phyloP scores from a whole-genome alignment of 2,113 vertebrate species.

The Coreoperca whiteheadi region DNA sequence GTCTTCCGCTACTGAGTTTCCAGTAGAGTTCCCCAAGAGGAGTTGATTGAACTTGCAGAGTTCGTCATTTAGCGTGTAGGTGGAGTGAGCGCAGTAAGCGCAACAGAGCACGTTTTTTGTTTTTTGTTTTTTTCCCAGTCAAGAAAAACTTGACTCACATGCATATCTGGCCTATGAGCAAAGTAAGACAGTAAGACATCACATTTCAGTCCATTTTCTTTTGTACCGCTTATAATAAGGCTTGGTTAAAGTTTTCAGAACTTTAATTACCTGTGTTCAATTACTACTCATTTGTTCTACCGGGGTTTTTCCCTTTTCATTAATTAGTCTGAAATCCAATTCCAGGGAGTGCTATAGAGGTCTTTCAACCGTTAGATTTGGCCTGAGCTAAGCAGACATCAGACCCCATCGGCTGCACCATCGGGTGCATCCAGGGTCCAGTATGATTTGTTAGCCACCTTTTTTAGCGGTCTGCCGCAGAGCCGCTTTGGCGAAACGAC shows the following conservation, averaged over 20 bases:
- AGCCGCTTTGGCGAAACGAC: constrained; percentile 3
- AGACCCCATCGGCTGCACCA: background rate
- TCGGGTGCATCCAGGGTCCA: background rate
- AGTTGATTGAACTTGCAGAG: background rate
- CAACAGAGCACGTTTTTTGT: background rate
- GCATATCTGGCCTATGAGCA: background rate
- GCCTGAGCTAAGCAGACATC: constrained; percentile 10
- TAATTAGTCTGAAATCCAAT: constrained; percentile 15
- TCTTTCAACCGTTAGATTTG: constrained; percentile 18
- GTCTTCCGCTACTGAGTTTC: constrained; percentile 11
- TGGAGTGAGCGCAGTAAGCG: background rate
- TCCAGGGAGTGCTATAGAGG: background rate
- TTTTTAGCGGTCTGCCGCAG: background rate
- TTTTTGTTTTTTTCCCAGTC: too few relatives aligned
- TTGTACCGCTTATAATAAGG: background rate
- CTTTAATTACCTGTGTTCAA: constrained; percentile 2
- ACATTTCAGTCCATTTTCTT: background rate
- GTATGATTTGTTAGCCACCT: constrained; percentile 20
- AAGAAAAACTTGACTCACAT: background rate
- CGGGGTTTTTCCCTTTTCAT: background rate
- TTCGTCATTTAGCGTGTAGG: background rate
- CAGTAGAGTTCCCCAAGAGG: background rate
- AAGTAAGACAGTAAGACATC: background rate
- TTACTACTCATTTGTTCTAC: background rate
- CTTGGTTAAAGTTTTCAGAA: background rate